Conservation (phyloP, 2,113 vertebrate genomes). For the Malurus melanocephalus region DNA sequence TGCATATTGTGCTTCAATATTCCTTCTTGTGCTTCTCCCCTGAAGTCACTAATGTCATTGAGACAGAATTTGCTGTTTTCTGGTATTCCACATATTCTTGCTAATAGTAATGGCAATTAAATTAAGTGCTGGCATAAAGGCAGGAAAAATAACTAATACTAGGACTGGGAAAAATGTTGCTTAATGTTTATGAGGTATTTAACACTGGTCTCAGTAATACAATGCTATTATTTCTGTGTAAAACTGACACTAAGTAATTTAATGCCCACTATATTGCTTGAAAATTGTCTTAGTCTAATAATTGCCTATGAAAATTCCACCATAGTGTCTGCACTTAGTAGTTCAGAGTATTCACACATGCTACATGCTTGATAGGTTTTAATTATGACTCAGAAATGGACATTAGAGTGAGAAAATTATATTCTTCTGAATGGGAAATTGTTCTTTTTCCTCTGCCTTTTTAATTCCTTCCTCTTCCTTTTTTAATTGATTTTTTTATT, state of each 20-base stretch:
- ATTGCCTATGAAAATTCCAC: background rate
- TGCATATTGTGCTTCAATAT: background rate
- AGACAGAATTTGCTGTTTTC: background rate
- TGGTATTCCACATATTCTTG: background rate
- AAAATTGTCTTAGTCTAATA: slow-evolving; percentile 24
- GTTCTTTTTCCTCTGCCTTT: background rate
- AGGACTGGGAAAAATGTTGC: background rate
- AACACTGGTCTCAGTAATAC: background rate
- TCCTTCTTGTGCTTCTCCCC: background rate
- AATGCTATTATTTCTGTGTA: slow-evolving; percentile 1
- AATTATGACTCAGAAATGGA: slow-evolving; percentile 7
- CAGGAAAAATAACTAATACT: background rate
- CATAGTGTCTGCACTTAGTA: background rate
- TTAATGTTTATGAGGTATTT: slow-evolving; percentile 26
- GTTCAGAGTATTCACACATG: background rate
- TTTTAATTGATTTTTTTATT: background rate
- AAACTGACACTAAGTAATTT: background rate
- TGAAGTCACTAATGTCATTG: background rate
- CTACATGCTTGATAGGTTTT: background rate
- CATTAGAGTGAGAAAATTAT: background rate
- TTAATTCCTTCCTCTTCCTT: background rate
- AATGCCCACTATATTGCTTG: background rate
- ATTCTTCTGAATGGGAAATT: background rate
- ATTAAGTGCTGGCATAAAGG: background rate
- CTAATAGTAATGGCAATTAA: background rate